Base-by-base conservation (phyloP, 2,113 vertebrate species). In the Podarcis muralis region DNA sequence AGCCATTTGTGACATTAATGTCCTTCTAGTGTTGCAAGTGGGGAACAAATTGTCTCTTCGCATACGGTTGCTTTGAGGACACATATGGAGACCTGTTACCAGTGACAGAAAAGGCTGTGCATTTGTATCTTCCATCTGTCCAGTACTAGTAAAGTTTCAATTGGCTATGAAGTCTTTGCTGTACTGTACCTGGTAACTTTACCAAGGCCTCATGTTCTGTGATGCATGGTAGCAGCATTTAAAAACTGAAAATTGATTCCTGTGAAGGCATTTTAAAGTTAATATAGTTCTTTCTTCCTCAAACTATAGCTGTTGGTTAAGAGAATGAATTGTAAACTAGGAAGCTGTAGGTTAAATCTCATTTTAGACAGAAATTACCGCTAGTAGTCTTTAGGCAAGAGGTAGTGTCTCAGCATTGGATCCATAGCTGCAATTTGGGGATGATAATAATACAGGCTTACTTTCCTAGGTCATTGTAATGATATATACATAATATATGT, bases 211-310 rank as follows among this genome's bases (percentile, higher is more conserved):
- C 11, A 71, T 74, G 18, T 53, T 37, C 71, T 85, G 15, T 18
- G 30, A 37, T 59, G 20, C 69, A 43, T 92, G 27, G 71, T 77
- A 30, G 25, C 5, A 80, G 89, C 84, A n/a, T 83, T 85, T 85
- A 81, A 87, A 37, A 57, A 53, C 6, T 48, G 25, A 40, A 86
- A 40, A 53, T 57, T 18, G n/a, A 66, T 71, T 27, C 8, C 7
- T 25, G 32, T n/a, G 43, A 74, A 27, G 12, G n/a, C 20, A 84
- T 84, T 83, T 83, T 83, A 22, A 69, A 69, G 68, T 27, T n/a
- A 23, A 37, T 37, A 20, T 65, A 62, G 32, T 75, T 66, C 59
- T 66, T 77, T 86, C 43, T 69, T 72, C 40, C 57, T 59, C 43
- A 72, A 13, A 35, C 20, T 75, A 37, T 32, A 35, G 40, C 5